A percentile compares a stretch with the other conserved stretches of the same genome.
phyloP scores from a whole-genome alignment of 2,797 vertebrate genomes.

The Hylomyscus alleni region DNA sequence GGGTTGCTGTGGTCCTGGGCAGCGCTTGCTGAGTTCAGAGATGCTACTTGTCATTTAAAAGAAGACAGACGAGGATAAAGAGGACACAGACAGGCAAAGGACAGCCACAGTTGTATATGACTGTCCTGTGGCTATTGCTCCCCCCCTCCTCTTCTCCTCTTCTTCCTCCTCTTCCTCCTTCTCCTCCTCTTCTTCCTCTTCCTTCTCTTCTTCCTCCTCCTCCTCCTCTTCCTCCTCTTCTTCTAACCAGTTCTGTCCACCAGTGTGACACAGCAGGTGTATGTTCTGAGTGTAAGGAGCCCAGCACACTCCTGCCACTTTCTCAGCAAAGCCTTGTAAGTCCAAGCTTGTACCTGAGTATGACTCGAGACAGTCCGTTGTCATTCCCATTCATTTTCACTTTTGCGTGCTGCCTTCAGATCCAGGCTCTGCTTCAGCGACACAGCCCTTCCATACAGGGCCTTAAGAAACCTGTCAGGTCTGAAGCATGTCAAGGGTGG shows the following conservation, averaged over 20 bases:
- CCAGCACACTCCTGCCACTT: neutral
- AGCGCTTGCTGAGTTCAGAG: neutral
- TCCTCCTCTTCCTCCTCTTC: neutral
- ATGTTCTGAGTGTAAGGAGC: neutral
- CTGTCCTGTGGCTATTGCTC: neutral
- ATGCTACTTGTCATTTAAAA: neutral
- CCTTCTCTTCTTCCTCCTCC: neutral
- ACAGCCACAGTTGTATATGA: neutral
- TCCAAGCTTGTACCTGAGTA: neutral
- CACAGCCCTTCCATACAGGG: neutral
- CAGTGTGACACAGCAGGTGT: neutral
- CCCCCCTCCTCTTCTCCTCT: neutral
- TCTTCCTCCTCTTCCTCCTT: neutral
- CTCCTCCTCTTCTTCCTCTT: neutral
- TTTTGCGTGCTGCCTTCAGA: neutral
- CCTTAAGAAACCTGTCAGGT: neutral
- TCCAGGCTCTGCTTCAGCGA: neutral
- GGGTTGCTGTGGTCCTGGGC: neutral
- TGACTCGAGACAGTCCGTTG: neutral
- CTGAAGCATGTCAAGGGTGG: too few relatives aligned
- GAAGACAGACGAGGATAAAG: neutral
- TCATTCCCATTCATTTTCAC: neutral
- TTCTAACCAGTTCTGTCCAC: neutral
- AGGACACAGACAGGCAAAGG: neutral
- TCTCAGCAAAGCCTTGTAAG: conserved; percentile 6